Evolutionary conservation across 2,797 vertebrate genomes (phyloP).

Genomic region (Trematomus bernacchii): DNA sequence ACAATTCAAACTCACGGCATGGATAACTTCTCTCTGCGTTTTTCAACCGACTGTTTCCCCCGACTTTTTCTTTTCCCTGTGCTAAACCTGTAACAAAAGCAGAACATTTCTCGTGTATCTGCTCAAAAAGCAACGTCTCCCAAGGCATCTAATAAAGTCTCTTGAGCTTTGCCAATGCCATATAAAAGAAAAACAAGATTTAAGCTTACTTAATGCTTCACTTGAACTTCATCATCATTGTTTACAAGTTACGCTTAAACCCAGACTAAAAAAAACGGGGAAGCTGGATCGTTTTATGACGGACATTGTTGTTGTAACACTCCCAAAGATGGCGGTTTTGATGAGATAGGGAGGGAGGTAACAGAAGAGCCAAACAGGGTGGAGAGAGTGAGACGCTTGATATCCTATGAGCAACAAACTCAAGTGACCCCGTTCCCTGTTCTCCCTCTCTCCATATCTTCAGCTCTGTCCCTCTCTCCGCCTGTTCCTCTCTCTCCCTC

Average conservation of each 20-base stretch:
- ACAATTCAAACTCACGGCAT: conserved; percentile 36
- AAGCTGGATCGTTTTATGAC: conserved; percentile 53
- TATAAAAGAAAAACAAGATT: conserved; percentile 41
- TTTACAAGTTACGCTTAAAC: conserved; percentile 54
- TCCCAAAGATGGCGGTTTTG: conserved; percentile 79
- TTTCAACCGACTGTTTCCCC: conserved; percentile 15
- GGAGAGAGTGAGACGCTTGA: conserved; percentile 77
- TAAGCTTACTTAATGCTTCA: conserved; percentile 48
- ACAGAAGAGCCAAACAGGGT: conserved; percentile 68
- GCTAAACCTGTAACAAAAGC: conserved; percentile 39
- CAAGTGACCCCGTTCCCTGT: conserved; percentile 83
- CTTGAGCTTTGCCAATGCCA: conserved; percentile 21
- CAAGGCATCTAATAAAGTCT: conserved; percentile 29
- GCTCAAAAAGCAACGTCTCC: conserved; percentile 19
- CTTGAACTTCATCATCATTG: conserved; percentile 50
- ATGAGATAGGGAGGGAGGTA: conserved; percentile 73
- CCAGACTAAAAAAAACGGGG: conserved; percentile 29
- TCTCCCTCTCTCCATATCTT: conserved; percentile 73
- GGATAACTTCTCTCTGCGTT: conserved; percentile 42
- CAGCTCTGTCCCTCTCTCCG: conserved; percentile 63
- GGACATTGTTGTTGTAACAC: conserved; percentile 68
- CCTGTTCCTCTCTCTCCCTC: conserved; percentile 35
- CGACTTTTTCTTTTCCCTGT: not conserved
- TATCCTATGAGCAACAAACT: conserved; percentile 87
- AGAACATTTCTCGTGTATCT: conserved; percentile 26